Conservation (phyloP, 2,113 vertebrate species). For the Channa argus region DNA sequence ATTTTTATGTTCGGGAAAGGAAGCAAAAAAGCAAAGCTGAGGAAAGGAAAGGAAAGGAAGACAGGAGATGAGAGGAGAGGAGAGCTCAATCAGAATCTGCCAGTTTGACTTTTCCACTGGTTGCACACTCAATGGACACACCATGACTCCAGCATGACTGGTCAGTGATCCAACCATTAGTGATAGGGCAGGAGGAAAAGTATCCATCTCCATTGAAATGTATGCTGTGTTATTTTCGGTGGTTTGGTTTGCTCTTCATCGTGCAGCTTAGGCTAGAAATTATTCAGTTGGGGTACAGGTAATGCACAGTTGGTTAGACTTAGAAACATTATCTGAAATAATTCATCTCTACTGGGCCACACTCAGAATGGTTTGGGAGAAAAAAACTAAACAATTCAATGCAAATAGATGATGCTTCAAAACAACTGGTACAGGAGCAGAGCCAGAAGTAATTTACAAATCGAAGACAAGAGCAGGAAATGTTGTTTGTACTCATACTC, state of each 20-base stretch:
- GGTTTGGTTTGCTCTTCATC: neutral
- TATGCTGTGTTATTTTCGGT: neutral
- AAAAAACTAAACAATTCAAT: neutral
- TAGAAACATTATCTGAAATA: neutral
- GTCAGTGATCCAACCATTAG: conserved; percentile 36
- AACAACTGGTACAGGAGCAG: conserved; percentile 3
- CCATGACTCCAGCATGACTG: conserved; percentile 35
- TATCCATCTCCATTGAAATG: conserved; percentile 33
- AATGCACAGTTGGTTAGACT: no score
- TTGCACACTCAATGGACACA: conserved; percentile 48
- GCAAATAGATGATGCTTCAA: neutral
- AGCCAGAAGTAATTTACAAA: conserved; percentile 17
- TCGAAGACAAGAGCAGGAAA: conserved; percentile 9
- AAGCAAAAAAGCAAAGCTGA: neutral
- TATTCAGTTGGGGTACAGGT: neutral
- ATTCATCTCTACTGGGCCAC: neutral
- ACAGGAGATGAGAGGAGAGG: neutral
- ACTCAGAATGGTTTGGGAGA: neutral
- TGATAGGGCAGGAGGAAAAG: conserved; percentile 10
- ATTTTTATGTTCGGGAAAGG: neutral
- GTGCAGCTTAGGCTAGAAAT: neutral
- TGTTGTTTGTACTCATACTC: neutral
- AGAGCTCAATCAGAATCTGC: conserved; percentile 43
- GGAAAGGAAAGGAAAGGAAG: neutral
- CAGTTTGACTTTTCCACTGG: conserved; percentile 58